These are phyloP conservation scores for Nomada ferruginata DNA, from an alignment of 2,888 invertebrate genomes.

Conservation along the genomic window DNA sequence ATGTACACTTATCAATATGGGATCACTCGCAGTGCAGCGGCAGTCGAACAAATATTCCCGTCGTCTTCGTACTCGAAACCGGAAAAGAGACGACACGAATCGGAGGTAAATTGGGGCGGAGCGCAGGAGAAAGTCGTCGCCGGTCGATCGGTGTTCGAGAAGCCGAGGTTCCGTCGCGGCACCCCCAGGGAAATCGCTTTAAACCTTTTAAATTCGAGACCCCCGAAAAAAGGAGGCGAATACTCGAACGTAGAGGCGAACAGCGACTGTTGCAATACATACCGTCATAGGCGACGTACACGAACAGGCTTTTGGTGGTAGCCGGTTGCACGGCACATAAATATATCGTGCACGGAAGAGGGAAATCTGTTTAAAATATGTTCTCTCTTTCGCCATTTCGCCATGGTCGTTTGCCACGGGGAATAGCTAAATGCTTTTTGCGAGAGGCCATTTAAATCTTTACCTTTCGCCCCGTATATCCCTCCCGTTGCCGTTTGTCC, in stretches of 20 bases:
- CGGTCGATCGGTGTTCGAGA: slow-evolving; percentile 72
- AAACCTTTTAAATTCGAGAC: slow-evolving; percentile 83
- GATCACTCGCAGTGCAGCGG: no score
- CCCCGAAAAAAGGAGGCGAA: slow-evolving; percentile 67
- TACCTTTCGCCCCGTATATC: slow-evolving; percentile 76
- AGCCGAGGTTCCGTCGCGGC: slow-evolving; percentile 73
- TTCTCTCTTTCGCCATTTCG: slow-evolving; percentile 80
- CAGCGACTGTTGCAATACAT: slow-evolving; percentile 34
- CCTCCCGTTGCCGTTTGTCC: slow-evolving; percentile 43
- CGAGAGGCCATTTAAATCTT: slow-evolving; percentile 84
- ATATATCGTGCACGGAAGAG: slow-evolving; percentile 80
- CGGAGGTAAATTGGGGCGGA: slow-evolving; percentile 21
- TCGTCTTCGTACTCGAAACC: background rate
- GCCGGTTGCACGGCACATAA: slow-evolving; percentile 78
- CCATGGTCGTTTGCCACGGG: slow-evolving; percentile 84
- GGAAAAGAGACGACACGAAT: slow-evolving; percentile 22
- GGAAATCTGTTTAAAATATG: slow-evolving; percentile 84
- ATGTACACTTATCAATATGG: no score
- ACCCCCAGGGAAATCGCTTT: slow-evolving; percentile 83
- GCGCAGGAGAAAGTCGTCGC: slow-evolving; percentile 43
- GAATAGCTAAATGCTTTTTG: slow-evolving; percentile 85
- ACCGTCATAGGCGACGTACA: slow-evolving; percentile 1
- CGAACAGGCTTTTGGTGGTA: slow-evolving; percentile 52
- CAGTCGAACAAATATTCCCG: background rate
- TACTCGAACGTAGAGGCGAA: slow-evolving; percentile 63